Percentiles rank a stretch among this genome's conserved stretches.
Evolutionary conservation across 2,888 invertebrate genomes (phyloP).

Genomic region (Drosophila hawaiiensis): DNA sequence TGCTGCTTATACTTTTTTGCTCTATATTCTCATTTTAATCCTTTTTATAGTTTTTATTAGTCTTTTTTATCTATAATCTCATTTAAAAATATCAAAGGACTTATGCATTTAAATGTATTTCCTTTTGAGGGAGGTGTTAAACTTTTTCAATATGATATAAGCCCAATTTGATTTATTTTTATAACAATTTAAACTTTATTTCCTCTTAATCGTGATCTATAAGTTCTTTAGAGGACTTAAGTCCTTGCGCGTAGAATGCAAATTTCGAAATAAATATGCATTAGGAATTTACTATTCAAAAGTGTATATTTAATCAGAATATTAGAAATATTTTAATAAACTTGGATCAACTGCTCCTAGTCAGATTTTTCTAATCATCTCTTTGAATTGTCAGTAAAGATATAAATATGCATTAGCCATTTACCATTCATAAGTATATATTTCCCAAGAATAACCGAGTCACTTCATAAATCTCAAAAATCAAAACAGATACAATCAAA

Average conservation of each 20-base stretch:
- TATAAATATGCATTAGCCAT: neutral
- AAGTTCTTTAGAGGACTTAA: neutral
- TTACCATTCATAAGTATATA: neutral
- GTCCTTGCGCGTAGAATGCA: too few relatives aligned
- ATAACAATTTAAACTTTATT: neutral
- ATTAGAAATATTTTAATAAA: too few relatives aligned
- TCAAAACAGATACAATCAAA: neutral
- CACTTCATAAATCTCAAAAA: neutral
- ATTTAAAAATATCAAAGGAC: neutral
- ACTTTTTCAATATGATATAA: neutral
- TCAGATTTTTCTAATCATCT: neutral
- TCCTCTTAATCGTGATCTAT: neutral
- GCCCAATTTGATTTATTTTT: rapidly evolving
- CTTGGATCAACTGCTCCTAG: too few relatives aligned
- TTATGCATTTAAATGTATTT: too few relatives aligned
- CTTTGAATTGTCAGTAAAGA: neutral
- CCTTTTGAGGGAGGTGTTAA: neutral
- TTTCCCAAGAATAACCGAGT: neutral
- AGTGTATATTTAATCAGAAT: too few relatives aligned
- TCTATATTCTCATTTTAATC: neutral
- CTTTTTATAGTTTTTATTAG: neutral
- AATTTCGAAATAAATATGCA: too few relatives aligned
- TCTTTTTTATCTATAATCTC: neutral
- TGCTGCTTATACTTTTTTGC: neutral
- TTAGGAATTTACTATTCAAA: too few relatives aligned